Conservation (phyloP, 2,888 invertebrate genomes). For the Drosophila mimetica region DNA sequence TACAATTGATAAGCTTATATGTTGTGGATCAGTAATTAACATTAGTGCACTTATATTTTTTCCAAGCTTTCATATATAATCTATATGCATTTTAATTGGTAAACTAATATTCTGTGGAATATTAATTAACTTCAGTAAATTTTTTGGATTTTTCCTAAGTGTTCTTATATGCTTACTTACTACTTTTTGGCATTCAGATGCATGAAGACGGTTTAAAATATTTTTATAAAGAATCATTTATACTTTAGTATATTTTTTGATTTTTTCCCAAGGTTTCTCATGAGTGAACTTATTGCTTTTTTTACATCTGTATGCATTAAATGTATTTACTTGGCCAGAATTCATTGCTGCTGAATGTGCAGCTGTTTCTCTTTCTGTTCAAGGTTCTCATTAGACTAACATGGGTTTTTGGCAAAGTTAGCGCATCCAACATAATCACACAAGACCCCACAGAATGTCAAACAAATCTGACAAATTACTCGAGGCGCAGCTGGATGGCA, state of each 20-base stretch:
- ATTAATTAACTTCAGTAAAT: neutral
- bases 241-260: too few relatives aligned
- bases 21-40: neutral
- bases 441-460: slow-evolving; percentile 54
- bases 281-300: too few relatives aligned
- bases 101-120: neutral
- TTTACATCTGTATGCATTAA: neutral
- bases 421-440: slow-evolving; percentile 34
- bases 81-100: too few relatives aligned
- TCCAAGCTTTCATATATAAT: too few relatives aligned
- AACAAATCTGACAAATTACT: slow-evolving; percentile 70
- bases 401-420: slow-evolving; percentile 28
- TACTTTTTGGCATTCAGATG: too few relatives aligned
- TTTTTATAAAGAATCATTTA: too few relatives aligned
- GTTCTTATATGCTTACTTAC: neutral
- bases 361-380: neutral
- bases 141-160: neutral
- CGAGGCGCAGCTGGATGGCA: slow-evolving; percentile 46
- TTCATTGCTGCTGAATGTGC: slow-evolving; percentile 11
- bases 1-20: neutral
- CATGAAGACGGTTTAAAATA: too few relatives aligned
- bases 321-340: neutral
- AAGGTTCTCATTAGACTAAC: slow-evolving; percentile 34
- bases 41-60: too few relatives aligned
- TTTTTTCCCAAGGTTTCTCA: too few relatives aligned